Conservation (phyloP, 1,140 invertebrate species). For the Drosophila azteca region DNA sequence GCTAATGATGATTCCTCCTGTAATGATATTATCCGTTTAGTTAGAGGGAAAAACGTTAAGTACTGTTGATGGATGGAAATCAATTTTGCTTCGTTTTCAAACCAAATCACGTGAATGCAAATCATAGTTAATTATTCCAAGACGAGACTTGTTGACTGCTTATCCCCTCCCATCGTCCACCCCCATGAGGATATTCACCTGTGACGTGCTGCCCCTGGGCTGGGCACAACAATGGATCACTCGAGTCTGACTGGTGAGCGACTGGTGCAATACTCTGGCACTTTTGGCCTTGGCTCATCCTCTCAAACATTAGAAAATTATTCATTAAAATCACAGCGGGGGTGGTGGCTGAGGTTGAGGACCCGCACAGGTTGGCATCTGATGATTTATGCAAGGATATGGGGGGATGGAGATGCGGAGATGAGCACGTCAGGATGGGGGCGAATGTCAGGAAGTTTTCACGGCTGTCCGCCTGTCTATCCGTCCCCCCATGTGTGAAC, state of each 20-base stretch:
- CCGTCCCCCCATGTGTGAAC: slow-evolving; percentile 52
- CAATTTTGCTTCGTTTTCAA: slow-evolving; percentile 17
- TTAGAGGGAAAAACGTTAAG: too few species aligned
- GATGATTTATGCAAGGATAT: slow-evolving; percentile 61
- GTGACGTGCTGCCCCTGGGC: not conserved
- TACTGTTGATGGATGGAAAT: too few species aligned
- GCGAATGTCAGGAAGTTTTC: slow-evolving; percentile 40
- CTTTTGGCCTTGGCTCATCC: not conserved
- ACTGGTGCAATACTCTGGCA: slow-evolving; percentile 22
- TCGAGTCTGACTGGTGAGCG: not conserved
- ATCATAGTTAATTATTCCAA: slow-evolving; percentile 32
- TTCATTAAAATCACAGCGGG: slow-evolving; percentile 65
- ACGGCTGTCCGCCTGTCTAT: slow-evolving; percentile 22
- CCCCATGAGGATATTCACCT: too few species aligned
- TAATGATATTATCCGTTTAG: slow-evolving; percentile 10
- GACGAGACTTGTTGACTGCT: slow-evolving; percentile 22
- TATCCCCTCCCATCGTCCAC: not conserved
- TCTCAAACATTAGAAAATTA: slow-evolving; percentile 67
- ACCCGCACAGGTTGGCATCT: slow-evolving; percentile 36
- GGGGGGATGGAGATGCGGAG: slow-evolving; percentile 11
- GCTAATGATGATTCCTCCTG: slow-evolving; percentile 28
- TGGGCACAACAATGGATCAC: slow-evolving; percentile 16
- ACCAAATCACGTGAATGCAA: slow-evolving; percentile 23
- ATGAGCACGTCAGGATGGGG: not conserved
- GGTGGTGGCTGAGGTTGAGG: slow-evolving; percentile 57